phyloP scores from a whole-genome alignment of 1,140 invertebrate species.

The Pomacea maculata region DNA sequence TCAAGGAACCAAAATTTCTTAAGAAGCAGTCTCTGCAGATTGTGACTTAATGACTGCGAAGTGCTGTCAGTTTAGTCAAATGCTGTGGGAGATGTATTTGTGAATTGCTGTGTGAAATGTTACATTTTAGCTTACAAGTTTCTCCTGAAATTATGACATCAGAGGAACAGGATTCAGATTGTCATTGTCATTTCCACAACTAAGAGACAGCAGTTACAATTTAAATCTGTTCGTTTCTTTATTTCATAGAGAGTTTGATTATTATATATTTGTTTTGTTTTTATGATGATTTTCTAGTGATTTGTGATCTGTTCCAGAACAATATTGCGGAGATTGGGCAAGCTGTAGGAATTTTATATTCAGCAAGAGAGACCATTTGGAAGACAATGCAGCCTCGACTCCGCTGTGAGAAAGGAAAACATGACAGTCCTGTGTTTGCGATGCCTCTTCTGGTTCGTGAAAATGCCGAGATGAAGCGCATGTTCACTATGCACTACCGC shows the following conservation, averaged over 20 bases:
- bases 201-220: too few species aligned
- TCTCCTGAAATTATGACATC: too few species aligned
- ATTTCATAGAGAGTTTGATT: neutral
- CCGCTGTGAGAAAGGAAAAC: conserved; percentile 55
- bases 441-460: conserved; percentile 52
- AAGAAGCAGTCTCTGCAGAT: too few species aligned
- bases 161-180: too few species aligned
- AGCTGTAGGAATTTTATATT: conserved; percentile 45
- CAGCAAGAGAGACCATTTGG: conserved; percentile 56
- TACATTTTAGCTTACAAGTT: too few species aligned
- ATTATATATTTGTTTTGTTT: conserved; percentile 6
- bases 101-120: too few species aligned
- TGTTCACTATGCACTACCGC: conserved; percentile 51
- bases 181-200: too few species aligned
- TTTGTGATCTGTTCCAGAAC: conserved; percentile 17
- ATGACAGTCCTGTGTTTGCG: conserved; percentile 61
- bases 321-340: conserved; percentile 38
- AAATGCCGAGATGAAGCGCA: conserved; percentile 35
- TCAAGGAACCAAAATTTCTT: too few species aligned
- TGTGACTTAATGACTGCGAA: too few species aligned
- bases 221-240: neutral
- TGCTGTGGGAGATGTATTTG: too few species aligned
- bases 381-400: conserved; percentile 47
- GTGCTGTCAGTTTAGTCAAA: too few species aligned
- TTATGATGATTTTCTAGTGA: conserved; percentile 9